Evolutionary conservation across 2,113 vertebrate species (phyloP).

Genomic region (Odocoileus virginianus): DNA sequence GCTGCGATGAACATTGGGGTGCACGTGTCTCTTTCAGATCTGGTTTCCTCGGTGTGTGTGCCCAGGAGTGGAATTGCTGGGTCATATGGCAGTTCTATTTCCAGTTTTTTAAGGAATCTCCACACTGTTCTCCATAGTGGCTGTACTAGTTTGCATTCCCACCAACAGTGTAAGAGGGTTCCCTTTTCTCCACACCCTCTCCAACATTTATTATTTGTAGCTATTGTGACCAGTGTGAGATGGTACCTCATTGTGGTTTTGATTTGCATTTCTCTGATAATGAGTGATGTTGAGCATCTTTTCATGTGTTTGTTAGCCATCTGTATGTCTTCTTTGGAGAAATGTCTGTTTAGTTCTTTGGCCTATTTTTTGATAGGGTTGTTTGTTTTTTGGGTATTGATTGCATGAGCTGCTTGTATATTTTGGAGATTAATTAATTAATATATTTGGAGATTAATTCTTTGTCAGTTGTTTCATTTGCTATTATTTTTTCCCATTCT

Average conservation of each 20-base stretch:
- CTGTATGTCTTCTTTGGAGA: not conserved
- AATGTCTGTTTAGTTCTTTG: not conserved
- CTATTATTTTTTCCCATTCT: not conserved
- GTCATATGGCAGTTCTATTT: not conserved
- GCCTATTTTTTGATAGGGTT: not conserved
- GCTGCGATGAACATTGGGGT: not conserved
- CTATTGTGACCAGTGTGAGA: not conserved
- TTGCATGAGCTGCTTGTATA: not conserved
- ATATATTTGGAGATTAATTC: not conserved
- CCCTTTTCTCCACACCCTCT: not conserved
- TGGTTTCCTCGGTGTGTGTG: not conserved
- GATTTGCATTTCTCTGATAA: not conserved
- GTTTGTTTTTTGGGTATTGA: not conserved
- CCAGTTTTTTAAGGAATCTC: not conserved
- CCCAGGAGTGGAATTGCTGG: not conserved
- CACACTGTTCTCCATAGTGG: not conserved
- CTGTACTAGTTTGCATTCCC: not conserved
- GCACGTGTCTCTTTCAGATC: not conserved
- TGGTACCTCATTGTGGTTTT: not conserved
- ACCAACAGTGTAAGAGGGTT: not conserved
- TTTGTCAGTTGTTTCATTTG: not conserved
- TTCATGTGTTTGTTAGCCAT: not conserved
- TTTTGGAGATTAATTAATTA: not conserved
- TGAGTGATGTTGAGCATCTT: not conserved
- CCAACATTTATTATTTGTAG: not conserved